These are phyloP conservation scores for Achlya flavicornis DNA, from an alignment of 2,888 invertebrate species.

Conservation along the genomic window DNA sequence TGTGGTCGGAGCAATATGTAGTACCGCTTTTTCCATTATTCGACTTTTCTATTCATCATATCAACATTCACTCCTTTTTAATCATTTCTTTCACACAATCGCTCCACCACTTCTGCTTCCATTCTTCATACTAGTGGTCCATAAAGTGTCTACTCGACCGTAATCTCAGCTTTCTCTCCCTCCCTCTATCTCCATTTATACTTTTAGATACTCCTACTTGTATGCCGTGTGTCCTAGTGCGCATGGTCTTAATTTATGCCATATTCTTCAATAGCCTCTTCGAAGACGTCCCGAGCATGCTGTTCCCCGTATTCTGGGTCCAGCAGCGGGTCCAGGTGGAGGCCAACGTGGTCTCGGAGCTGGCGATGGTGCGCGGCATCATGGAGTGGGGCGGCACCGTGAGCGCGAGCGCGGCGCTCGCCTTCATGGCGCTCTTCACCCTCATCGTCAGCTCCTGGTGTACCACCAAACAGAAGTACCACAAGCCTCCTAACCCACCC, in stretches of 20 bases:
- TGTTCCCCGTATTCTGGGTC: conserved; percentile 92
- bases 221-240: too few species aligned
- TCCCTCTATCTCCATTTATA: too few species aligned
- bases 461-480: conserved; percentile 46
- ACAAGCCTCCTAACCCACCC: conserved; percentile 44
- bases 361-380: conserved; percentile 68
- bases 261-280: conserved; percentile 81
- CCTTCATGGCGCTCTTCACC: conserved; percentile 77
- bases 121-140: too few species aligned
- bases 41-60: too few species aligned
- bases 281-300: conserved; percentile 86
- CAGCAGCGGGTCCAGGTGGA: conserved; percentile 87
- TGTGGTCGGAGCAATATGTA: too few species aligned
- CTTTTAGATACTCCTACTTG: too few species aligned
- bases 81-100: too few species aligned
- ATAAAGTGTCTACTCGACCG: too few species aligned
- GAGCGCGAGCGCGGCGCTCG: conserved; percentile 73
- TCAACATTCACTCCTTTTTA: too few species aligned
- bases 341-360: conserved; percentile 79
- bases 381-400: conserved; percentile 70
- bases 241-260: not conserved
- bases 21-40: too few species aligned
- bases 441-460: conserved; percentile 62
- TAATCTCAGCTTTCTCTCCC: too few species aligned
- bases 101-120: too few species aligned